Base-by-base conservation (phyloP, 2,113 vertebrate genomes). In the Hypomesus transpacificus region DNA sequence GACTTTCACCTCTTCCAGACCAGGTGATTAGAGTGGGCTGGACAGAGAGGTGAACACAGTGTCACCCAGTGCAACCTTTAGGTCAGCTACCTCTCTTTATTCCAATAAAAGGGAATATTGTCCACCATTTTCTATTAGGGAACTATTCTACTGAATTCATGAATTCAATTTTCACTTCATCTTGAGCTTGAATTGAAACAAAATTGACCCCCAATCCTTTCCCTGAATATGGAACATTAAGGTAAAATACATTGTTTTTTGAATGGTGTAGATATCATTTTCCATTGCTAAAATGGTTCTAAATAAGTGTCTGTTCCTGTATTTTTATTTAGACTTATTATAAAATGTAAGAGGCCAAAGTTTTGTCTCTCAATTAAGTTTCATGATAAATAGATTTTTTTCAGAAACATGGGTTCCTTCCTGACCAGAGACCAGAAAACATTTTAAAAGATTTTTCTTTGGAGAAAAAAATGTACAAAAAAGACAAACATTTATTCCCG, bases 401-500 rank as follows among this genome's bases (percentile, higher is more conserved):
- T 50, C 17, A 39, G 28, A 21, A 46, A 59, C 56, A 59, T 14
- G 0, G 56, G 74, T 69, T 51, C 73, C 80, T 69, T 60, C 69
- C 79, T 71, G 60, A 82, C 64, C 22, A 74, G 69, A 75, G 52
- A 71, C 77, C 62, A 67, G 79, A 75, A 76, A 17, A 52, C 28
- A 62, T 14, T 46, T 46, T 4, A 56, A 77, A 65, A 77, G 39
- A 22, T 67, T 71, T 81, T 83, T 74, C 51, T 89, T 85, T 73
- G 69, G 26, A 78, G 72, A 78, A 80, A 80, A 39, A 80, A 80
- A 63, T 71, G 58, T 69, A 67, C 3, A 56, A 66, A 58, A 65
- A 77, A 71, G 51, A 71, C 75, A 58, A 28, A 46, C 72, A 74
- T 74, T 74, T 78, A 84, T 82, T 82, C 80, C 75, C 75, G 75